These are phyloP conservation scores for Synodontis membranacea DNA, from an alignment of 2,113 vertebrate species.

Conservation along the genomic window DNA sequence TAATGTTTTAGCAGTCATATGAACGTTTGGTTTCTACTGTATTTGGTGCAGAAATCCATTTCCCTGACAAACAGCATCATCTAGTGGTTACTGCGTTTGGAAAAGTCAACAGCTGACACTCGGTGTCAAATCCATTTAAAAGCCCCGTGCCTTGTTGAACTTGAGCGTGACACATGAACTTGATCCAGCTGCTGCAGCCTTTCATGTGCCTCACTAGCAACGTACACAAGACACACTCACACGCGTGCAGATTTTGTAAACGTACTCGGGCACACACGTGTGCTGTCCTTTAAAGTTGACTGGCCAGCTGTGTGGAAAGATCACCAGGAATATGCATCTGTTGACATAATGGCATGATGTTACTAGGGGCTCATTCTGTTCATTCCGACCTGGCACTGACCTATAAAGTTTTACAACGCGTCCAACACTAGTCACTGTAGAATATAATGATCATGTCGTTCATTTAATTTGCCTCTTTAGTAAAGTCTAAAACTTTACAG, in stretches of 20 bases:
- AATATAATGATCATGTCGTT: neutral
- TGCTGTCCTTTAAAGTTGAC: constrained; percentile 44
- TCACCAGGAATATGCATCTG: constrained; percentile 36
- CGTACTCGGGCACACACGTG: constrained; percentile 25
- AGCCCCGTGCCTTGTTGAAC: constrained; percentile 44
- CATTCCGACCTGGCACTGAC: neutral
- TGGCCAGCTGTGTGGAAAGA: constrained; percentile 50
- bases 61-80: constrained; percentile 41
- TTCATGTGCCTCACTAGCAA: constrained; percentile 45
- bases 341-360: neutral
- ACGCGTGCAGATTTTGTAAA: constrained; percentile 28
- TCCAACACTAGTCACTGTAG: neutral
- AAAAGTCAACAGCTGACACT: constrained; percentile 45
- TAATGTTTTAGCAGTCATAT: neutral
- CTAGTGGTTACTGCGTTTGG: constrained; percentile 31
- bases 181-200: constrained; percentile 53
- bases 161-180: constrained; percentile 50
- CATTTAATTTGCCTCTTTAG: neutral
- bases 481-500: neutral
- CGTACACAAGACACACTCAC: constrained; percentile 37
- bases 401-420: neutral
- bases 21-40: neutral
- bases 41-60: neutral
- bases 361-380: neutral
- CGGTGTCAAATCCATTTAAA: constrained; percentile 50